Conservation (phyloP, 2,888 invertebrate genomes). For the Himalopsyche kuldschensis region DNA sequence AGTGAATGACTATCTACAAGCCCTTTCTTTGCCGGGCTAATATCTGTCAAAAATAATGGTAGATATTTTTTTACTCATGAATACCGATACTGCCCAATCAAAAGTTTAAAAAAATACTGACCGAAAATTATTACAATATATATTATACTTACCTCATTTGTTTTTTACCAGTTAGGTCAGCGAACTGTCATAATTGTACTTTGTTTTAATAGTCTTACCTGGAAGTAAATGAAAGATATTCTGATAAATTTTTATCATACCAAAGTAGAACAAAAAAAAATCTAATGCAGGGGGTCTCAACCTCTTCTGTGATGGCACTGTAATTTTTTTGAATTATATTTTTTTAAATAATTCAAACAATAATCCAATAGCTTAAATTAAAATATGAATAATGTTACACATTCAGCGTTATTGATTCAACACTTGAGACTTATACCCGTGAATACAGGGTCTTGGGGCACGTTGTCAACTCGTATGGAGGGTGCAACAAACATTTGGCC, state of each 20-base stretch:
- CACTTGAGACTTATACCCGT: conserved; percentile 55
- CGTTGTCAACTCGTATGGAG: conserved; percentile 51
- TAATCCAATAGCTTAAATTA: conserved; percentile 3
- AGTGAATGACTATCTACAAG: no score
- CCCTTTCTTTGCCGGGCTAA: no score
- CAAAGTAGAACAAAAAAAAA: background rate
- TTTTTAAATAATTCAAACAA: no score
- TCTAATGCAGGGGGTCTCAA: no score
- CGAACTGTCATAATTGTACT: background rate
- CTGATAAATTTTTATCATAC: background rate
- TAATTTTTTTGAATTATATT: no score
- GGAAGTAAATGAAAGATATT: background rate
- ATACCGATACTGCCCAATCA: no score
- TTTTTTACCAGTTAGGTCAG: conserved; percentile 1
- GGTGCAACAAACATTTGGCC: conserved; percentile 57
- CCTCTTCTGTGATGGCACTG: no score
- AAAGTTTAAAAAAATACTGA: background rate
- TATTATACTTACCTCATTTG: no score
- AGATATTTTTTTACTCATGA: no score
- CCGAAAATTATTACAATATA: background rate
- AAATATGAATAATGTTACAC: conserved; percentile 12
- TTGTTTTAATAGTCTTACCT: background rate
- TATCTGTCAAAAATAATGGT: no score
- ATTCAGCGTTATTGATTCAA: conserved; percentile 55
- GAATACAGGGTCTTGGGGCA: conserved; percentile 55